Evolutionary conservation across 2,113 vertebrate species (phyloP).

Genomic region (Heterotilapia buettikoferi): DNA sequence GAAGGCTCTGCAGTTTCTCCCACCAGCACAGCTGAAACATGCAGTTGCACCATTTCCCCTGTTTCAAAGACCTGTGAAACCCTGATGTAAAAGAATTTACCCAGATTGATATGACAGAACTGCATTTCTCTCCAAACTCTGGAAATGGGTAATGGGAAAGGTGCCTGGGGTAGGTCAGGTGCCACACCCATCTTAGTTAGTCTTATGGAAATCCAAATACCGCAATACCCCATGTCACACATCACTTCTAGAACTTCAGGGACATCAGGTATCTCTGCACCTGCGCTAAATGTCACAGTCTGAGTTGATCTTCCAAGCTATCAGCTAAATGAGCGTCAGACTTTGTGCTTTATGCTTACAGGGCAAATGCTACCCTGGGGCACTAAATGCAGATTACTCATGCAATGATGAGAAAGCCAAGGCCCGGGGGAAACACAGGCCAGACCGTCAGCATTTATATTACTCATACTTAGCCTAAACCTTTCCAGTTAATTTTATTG

Average conservation of each 20-base stretch:
- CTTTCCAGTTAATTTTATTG: background rate
- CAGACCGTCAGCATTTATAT: background rate
- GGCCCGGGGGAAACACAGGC: background rate
- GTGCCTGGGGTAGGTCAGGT: background rate
- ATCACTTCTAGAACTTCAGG: background rate
- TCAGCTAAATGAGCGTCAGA: background rate
- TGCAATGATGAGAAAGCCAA: background rate
- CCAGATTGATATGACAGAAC: rapidly evolving
- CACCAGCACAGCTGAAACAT: background rate
- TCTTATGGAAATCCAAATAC: background rate
- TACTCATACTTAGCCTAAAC: background rate
- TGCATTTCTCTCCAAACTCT: background rate
- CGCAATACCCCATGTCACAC: rapidly evolving
- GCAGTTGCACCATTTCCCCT: rapidly evolving
- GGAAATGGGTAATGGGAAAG: background rate
- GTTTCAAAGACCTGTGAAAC: background rate
- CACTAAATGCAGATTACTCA: background rate
- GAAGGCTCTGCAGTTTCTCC: background rate
- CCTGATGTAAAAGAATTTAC: background rate
- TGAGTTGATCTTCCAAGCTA: background rate
- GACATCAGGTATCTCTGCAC: background rate
- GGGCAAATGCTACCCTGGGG: background rate
- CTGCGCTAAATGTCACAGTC: background rate
- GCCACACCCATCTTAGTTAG: background rate
- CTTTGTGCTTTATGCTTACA: background rate